Percentiles rank a stretch among this genome's conserved stretches.
These are phyloP conservation scores for Psettodes erumei DNA, from an alignment of 2,113 vertebrate species.

Conservation along the genomic window DNA sequence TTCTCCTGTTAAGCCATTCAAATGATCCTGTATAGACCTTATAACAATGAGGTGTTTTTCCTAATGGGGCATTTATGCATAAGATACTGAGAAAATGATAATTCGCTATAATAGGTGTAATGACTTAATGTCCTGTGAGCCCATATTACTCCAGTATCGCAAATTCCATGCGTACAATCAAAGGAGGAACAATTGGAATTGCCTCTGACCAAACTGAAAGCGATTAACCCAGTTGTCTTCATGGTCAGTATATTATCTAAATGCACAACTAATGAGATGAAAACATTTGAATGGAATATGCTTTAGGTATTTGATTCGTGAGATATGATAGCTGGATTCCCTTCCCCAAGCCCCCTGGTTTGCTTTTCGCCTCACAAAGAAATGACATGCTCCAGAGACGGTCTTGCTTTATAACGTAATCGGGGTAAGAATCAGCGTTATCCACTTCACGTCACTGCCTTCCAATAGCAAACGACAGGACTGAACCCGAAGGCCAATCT, in stretches of 20 bases:
- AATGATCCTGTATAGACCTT: too few species aligned
- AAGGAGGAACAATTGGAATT: neutral
- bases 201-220: constrained; percentile 26
- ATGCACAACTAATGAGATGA: constrained; percentile 13
- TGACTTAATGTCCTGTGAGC: constrained; percentile 12
- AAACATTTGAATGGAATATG: constrained; percentile 19
- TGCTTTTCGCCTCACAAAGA: neutral
- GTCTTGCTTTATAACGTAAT: constrained; percentile 15
- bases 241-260: constrained; percentile 1
- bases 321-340: constrained; percentile 23
- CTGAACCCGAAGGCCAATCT: constrained; percentile 14
- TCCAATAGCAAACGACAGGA: constrained; percentile 20
- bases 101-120: too few species aligned
- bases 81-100: too few species aligned
- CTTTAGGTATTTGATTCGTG: constrained; percentile 18
- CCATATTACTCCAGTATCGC: neutral
- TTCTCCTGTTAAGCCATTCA: too few species aligned
- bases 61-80: too few species aligned
- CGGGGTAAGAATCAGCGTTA: neutral
- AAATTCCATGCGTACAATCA: neutral
- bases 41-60: too few species aligned
- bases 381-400: constrained; percentile 3
- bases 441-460: constrained; percentile 3
- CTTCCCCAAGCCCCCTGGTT: neutral
- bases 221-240: neutral